Percentiles rank a stretch among this genome's conserved stretches.
These are phyloP conservation scores for Micromesistius poutassou DNA, from an alignment of 2,797 vertebrate species.

Conservation along the genomic window DNA sequence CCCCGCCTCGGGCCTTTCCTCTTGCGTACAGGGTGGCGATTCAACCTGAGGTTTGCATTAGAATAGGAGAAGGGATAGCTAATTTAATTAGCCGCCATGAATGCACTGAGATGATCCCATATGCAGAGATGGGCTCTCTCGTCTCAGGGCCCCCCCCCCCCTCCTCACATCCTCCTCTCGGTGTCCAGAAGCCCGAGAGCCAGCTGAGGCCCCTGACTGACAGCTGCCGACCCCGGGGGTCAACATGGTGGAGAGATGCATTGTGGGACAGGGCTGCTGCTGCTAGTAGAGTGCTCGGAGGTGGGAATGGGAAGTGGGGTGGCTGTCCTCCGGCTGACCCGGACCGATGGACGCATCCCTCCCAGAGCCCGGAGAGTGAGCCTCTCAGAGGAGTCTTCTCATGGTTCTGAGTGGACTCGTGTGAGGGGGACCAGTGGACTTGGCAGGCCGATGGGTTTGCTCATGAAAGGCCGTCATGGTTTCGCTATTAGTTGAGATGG, in stretches of 20 bases:
- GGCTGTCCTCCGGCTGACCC: conserved; percentile 74
- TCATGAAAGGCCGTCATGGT: neutral
- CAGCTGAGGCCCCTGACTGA: conserved; percentile 72
- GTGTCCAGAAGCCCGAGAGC: conserved; percentile 66
- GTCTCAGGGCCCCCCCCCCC: conserved; percentile 71
- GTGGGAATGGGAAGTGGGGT: conserved; percentile 56
- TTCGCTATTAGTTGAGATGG: neutral
- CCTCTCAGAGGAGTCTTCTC: neutral
- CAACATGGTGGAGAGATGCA: conserved; percentile 66
- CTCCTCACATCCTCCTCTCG: conserved; percentile 68
- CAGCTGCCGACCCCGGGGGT: conserved; percentile 74
- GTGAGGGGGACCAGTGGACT: neutral
- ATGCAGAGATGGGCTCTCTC: conserved; percentile 60
- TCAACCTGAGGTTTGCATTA: conserved; percentile 81
- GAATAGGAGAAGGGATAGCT: conserved; percentile 74
- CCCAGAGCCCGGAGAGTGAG: conserved; percentile 40
- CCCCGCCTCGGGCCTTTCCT: conserved; percentile 63
- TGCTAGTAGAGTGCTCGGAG: conserved; percentile 40
- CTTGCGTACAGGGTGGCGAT: conserved; percentile 65
- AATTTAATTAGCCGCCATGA: conserved; percentile 80
- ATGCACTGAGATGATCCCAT: conserved; percentile 80
- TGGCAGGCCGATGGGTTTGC: neutral
- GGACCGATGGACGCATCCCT: conserved; percentile 36
- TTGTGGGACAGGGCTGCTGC: conserved; percentile 66
- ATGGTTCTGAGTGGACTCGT: neutral